Evolutionary conservation across 2,113 vertebrate species (phyloP).

Genomic region (Oplegnathus fasciatus): DNA sequence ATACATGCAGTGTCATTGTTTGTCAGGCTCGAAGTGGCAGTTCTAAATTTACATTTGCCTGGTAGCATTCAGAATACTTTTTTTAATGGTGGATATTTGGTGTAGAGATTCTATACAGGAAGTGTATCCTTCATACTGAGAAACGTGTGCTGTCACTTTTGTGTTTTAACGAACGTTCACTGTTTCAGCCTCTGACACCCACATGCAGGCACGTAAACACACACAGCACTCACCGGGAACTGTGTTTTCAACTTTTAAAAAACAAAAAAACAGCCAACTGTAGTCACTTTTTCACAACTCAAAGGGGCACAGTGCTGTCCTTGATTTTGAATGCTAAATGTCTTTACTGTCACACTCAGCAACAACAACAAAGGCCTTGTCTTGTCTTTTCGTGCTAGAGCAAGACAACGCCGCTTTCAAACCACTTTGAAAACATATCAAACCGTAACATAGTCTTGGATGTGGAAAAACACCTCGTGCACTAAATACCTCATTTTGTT

Average conservation of each 20-base stretch:
- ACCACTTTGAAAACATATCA: constrained; percentile 44
- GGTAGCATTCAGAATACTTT: neutral
- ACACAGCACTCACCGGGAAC: neutral
- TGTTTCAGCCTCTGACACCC: neutral
- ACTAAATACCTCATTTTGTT: constrained; percentile 33
- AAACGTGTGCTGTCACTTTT: constrained; percentile 19
- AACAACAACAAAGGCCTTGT: constrained; percentile 60
- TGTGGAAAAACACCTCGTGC: constrained; percentile 20
- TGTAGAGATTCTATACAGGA: neutral
- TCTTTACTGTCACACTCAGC: constrained; percentile 62
- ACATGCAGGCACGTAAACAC: neutral
- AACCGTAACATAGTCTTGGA: constrained; percentile 28
- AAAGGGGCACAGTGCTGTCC: constrained; percentile 47
- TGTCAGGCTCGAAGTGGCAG: constrained; percentile 46
- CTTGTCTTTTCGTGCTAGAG: constrained; percentile 42
- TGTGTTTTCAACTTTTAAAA: constrained; percentile 36
- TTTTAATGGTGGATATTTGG: constrained; percentile 5
- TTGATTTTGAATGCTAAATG: constrained; percentile 66
- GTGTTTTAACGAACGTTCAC: constrained; percentile 33
- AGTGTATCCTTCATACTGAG: neutral
- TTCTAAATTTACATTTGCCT: constrained; percentile 42
- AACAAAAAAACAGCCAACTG: neutral
- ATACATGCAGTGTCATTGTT: constrained; percentile 65
- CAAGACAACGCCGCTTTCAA: constrained; percentile 52
- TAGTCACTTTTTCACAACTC: constrained; percentile 31